Percentiles rank a stretch among this genome's conserved stretches.
Evolutionary conservation across 2,888 invertebrate genomes (phyloP).

Genomic region (Didymodactylos carnosus): DNA sequence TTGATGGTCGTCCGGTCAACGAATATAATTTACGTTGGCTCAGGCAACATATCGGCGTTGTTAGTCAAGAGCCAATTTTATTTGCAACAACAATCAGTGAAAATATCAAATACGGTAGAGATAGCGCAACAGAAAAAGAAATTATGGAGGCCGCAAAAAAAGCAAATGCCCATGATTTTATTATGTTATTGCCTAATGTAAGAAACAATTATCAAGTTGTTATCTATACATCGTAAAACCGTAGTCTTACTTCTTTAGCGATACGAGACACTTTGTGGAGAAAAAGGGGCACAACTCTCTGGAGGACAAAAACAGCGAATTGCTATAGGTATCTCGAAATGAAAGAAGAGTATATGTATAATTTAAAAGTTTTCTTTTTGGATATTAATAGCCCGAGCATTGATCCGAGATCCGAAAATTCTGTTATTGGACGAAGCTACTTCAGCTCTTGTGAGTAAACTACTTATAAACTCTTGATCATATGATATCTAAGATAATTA

Average conservation of each 20-base stretch:
- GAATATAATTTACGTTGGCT: conserved; percentile 7
- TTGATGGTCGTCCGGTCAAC: background rate
- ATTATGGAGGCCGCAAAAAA: conserved; percentile 6
- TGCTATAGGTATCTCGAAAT: too few species aligned
- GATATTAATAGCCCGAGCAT: conserved; percentile 38
- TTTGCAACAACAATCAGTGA: conserved; percentile 7
- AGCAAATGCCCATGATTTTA: conserved; percentile 13
- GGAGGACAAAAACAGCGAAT: conserved; percentile 13
- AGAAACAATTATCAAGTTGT: too few species aligned
- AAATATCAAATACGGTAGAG: conserved; percentile 12
- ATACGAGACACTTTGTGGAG: conserved; percentile 1
- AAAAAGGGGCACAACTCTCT: background rate
- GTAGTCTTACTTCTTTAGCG: too few species aligned
- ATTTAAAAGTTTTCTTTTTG: too few species aligned
- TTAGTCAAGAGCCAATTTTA: conserved; percentile 13
- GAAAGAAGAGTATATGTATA: too few species aligned
- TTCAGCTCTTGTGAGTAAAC: too few species aligned
- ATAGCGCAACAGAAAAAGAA: background rate
- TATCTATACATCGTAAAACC: too few species aligned
- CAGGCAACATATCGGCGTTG: conserved; percentile 7
- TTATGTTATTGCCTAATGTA: conserved; percentile 1
- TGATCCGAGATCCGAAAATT: conserved; percentile 43
- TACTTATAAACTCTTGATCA: too few species aligned
- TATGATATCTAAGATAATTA: too few species aligned
- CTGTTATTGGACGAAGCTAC: conserved; percentile 10